phyloP scores from a whole-genome alignment of 2,113 vertebrate species.

The Vicugna pacos region DNA sequence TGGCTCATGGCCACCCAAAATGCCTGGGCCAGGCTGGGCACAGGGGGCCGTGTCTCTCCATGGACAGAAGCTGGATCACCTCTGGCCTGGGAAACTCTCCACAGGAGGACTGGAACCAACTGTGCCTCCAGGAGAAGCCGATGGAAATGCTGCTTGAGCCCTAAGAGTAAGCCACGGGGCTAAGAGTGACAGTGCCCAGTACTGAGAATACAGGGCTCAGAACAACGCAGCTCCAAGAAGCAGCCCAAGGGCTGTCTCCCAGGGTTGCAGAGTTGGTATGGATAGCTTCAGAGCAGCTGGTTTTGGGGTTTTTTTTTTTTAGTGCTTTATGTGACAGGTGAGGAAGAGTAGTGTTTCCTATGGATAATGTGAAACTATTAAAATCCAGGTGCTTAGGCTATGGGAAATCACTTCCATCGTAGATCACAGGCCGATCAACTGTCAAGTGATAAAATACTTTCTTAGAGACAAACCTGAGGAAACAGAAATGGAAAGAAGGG shows the following conservation, averaged over 20 bases:
- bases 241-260: slow-evolving; percentile 8
- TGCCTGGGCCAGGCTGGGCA: neutral
- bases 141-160: neutral
- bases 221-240: accelerated
- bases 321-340: slow-evolving; percentile 76
- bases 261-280: slow-evolving; percentile 68
- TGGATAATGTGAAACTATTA: slow-evolving; percentile 51
- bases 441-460: slow-evolving; percentile 94
- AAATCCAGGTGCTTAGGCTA: slow-evolving; percentile 77
- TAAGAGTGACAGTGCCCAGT: slow-evolving; percentile 70
- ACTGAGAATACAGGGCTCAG: slow-evolving; percentile 72
- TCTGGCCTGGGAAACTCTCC: neutral
- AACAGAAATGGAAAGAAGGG: slow-evolving; percentile 62
- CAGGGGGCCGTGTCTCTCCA: neutral
- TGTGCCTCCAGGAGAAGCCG: neutral
- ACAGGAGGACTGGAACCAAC: neutral
- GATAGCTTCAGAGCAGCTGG: slow-evolving; percentile 50
- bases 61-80: accelerated
- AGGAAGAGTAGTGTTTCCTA: slow-evolving; percentile 83
- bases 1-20: neutral
- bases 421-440: slow-evolving; percentile 91
- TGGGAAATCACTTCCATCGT: slow-evolving; percentile 92
- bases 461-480: slow-evolving; percentile 96
- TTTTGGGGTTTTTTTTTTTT: neutral
- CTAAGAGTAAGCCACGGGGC: slow-evolving; percentile 31